These are phyloP conservation scores for Macrotis lagotis DNA, from an alignment of 2,113 vertebrate genomes.

Conservation along the genomic window DNA sequence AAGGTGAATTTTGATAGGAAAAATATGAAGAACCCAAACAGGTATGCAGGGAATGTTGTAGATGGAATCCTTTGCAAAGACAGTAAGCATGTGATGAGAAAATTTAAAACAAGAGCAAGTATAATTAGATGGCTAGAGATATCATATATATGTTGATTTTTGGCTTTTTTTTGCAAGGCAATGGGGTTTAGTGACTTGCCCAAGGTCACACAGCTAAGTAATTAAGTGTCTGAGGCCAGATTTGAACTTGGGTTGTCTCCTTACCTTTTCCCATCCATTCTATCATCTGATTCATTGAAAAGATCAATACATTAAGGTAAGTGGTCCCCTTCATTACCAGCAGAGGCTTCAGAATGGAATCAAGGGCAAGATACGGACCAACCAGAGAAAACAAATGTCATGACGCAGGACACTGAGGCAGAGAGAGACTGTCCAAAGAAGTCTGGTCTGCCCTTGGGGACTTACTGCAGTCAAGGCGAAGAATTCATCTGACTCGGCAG, in stretches of 20 bases:
- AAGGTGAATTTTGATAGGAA: not conserved
- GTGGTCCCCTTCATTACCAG: no score
- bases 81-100: not conserved
- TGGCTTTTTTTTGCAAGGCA: not conserved
- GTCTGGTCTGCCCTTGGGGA: not conserved
- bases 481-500: conserved; percentile 88
- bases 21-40: not conserved
- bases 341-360: not conserved
- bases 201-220: no score
- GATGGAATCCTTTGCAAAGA: not conserved
- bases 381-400: not conserved
- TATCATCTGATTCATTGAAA: not conserved
- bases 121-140: not conserved
- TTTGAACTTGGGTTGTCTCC: no score
- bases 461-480: conserved; percentile 86
- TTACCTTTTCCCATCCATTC: not conserved
- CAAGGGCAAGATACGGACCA: not conserved
- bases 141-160: not conserved
- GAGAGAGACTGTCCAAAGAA: not conserved
- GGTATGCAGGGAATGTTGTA: not conserved
- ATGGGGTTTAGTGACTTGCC: no score
- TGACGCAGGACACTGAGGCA: not conserved
- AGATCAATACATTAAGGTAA: not conserved
- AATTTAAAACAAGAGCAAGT: not conserved
- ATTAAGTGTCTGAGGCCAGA: no score